These are phyloP conservation scores for Pseudomyrmex gracilis DNA, from an alignment of 1,140 invertebrate species.

Conservation along the genomic window DNA sequence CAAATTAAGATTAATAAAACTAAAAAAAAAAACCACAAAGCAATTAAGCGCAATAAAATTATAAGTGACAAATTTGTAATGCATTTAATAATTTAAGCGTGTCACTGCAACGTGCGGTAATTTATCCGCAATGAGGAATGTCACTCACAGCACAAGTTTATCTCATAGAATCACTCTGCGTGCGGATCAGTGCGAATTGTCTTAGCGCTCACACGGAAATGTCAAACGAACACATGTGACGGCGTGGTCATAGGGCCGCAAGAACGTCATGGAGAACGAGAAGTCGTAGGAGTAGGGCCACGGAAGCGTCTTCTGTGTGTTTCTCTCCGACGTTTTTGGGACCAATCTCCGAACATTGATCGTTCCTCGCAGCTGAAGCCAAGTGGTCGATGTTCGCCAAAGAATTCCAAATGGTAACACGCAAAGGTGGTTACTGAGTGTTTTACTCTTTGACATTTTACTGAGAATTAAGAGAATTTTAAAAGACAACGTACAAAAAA, in stretches of 20 bases:
- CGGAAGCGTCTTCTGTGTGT: slow-evolving; percentile 23
- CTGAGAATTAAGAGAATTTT: slow-evolving; percentile 10
- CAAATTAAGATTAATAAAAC: too few relatives aligned
- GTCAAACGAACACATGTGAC: slow-evolving; percentile 69
- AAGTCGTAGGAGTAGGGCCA: slow-evolving; percentile 70
- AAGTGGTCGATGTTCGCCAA: slow-evolving; percentile 13
- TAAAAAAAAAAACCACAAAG: too few relatives aligned
- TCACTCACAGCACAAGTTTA: slow-evolving; percentile 25
- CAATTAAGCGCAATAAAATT: too few relatives aligned
- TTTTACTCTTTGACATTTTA: slow-evolving; percentile 2
- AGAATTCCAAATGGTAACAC: slow-evolving; percentile 36
- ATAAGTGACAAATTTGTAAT: too few relatives aligned
- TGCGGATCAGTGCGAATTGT: slow-evolving; percentile 61
- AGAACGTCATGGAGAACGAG: slow-evolving; percentile 53
- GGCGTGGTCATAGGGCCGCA: slow-evolving; percentile 23
- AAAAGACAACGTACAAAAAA: background rate
- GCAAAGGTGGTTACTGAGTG: background rate
- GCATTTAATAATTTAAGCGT: background rate
- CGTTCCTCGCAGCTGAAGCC: slow-evolving; percentile 27
- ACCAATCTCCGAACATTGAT: slow-evolving; percentile 53
- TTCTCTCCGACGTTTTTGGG: slow-evolving; percentile 38
- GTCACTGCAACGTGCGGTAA: slow-evolving; percentile 7
- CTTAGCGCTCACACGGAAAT: slow-evolving; percentile 70
- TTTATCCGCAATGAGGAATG: background rate
- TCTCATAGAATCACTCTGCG: slow-evolving; percentile 30